Evolutionary conservation across 2,113 vertebrate species (phyloP).

Genomic region (Oreochromis niloticus): DNA sequence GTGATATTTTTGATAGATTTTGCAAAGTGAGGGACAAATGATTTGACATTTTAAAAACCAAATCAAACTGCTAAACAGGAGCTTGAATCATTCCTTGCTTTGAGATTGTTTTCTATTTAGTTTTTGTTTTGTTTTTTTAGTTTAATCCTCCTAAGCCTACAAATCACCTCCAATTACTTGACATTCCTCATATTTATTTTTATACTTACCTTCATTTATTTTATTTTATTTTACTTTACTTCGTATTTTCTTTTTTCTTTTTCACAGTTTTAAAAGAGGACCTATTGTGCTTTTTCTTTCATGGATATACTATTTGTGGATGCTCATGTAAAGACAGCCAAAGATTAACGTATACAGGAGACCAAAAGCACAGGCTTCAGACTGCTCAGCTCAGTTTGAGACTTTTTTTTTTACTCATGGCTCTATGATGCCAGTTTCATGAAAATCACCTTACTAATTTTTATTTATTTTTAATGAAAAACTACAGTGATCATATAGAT

Average conservation of each 20-base stretch:
- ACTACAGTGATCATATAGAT: not conserved
- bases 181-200: not conserved
- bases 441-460: not conserved
- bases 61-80: not conserved
- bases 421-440: not conserved
- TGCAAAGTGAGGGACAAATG: not conserved
- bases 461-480: not conserved
- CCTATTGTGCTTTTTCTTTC: not conserved
- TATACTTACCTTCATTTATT: not conserved
- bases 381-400: not conserved
- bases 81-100: not conserved
- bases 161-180: not conserved
- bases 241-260: rapidly evolving
- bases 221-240: not conserved
- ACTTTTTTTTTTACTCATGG: not conserved
- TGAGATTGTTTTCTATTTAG: not conserved
- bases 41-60: not conserved
- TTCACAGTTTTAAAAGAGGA: not conserved
- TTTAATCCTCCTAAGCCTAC: rapidly evolving
- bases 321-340: not conserved
- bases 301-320: not conserved
- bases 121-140: not conserved
- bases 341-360: not conserved
- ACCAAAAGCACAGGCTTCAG: not conserved
- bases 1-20: not conserved